phyloP scores from a whole-genome alignment of 2,797 vertebrate species.

The Pteronotus mesoamericanus region DNA sequence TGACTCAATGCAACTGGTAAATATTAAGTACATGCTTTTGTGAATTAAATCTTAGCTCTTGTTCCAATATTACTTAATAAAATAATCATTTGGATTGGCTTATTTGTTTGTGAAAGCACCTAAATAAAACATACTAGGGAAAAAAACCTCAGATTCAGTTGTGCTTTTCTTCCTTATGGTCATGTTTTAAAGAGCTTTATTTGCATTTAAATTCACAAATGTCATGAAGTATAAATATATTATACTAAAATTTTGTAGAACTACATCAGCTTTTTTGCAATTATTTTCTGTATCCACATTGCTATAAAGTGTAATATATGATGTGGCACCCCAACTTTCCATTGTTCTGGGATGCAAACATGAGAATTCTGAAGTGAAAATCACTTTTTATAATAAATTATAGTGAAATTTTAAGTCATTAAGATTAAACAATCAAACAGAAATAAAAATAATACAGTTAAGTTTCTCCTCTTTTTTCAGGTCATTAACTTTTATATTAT shows the following conservation, averaged over 20 bases:
- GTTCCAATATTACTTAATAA: neutral
- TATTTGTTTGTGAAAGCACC: slow-evolving; percentile 9
- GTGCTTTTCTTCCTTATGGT: neutral
- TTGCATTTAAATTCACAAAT: slow-evolving; percentile 5
- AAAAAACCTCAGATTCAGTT: slow-evolving; percentile 13
- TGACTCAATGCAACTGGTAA: neutral
- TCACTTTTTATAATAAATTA: neutral
- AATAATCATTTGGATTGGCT: neutral
- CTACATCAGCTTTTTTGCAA: neutral
- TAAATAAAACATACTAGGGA: neutral
- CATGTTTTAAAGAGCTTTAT: neutral
- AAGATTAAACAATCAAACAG: neutral
- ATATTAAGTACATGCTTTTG: neutral
- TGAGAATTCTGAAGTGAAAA: neutral
- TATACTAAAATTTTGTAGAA: neutral
- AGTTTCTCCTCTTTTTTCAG: neutral
- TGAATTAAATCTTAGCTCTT: slow-evolving; percentile 38
- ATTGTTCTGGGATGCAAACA: neutral
- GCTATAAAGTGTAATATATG: neutral
- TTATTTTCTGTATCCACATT: neutral
- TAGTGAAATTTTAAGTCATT: neutral
- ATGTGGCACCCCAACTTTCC: neutral
- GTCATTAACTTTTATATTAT: neutral
- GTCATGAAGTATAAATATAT: neutral
- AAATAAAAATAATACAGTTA: neutral